Conservation (phyloP, 2,888 invertebrate genomes). For the Alloplasta piceator region DNA sequence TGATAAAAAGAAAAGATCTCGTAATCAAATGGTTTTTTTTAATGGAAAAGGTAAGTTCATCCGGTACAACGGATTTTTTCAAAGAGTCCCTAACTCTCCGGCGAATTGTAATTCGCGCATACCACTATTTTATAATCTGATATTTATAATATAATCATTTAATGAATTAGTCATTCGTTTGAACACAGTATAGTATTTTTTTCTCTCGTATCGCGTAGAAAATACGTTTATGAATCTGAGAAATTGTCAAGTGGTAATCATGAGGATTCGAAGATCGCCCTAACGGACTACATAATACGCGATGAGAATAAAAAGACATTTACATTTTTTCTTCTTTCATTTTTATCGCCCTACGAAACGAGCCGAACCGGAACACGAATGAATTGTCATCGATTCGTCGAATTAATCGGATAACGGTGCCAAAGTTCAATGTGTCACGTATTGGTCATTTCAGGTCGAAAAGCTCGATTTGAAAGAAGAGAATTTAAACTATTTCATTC, state of each 20-base stretch:
- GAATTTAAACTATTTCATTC: too few relatives aligned
- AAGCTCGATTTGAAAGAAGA: too few relatives aligned
- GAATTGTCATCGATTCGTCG: too few relatives aligned
- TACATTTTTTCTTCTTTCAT: conserved; percentile 9
- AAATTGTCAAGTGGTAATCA: conserved; percentile 2
- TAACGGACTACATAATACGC: conserved; percentile 39
- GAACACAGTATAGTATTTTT: conserved; percentile 74
- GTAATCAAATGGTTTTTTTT: too few relatives aligned
- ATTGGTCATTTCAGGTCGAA: too few relatives aligned
- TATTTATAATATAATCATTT: conserved; percentile 58
- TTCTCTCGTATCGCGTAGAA: conserved; percentile 67
- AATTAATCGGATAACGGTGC: too few relatives aligned
- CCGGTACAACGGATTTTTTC: conserved; percentile 44
- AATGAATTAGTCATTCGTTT: conserved; percentile 66
- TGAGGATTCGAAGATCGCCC: conserved; percentile 18
- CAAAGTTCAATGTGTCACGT: too few relatives aligned
- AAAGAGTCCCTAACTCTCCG: conserved; percentile 19
- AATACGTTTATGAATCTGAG: conserved; percentile 63
- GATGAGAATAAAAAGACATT: conserved; percentile 43
- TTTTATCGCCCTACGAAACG: not conserved
- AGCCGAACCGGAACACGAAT: too few relatives aligned
- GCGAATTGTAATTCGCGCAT: conserved; percentile 52
- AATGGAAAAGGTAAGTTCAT: conserved; percentile 11
- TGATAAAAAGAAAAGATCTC: not conserved
- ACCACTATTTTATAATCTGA: too few relatives aligned